These are phyloP conservation scores for Chymomyza caudatula DNA, from an alignment of 2,888 invertebrate species.

Conservation along the genomic window DNA sequence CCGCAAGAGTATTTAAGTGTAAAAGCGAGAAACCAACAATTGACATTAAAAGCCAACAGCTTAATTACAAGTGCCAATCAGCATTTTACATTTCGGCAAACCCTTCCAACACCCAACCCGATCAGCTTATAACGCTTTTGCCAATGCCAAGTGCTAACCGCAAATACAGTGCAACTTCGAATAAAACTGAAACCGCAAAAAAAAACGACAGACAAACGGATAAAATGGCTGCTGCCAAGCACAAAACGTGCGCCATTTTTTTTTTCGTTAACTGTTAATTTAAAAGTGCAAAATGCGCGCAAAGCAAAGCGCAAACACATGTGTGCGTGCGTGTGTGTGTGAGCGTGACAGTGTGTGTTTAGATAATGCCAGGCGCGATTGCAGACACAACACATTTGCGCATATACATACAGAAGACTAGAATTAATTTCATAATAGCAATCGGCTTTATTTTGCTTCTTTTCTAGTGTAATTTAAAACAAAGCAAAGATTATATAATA, in stretches of 20 bases:
- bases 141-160: constrained; percentile 18
- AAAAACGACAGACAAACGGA: not conserved
- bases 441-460: constrained; percentile 6
- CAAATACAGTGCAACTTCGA: constrained; percentile 26
- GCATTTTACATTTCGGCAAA: constrained; percentile 17
- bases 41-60: constrained; percentile 44
- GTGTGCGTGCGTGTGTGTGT: constrained; percentile 1
- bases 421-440: constrained; percentile 54
- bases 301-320: not conserved
- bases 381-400: constrained; percentile 31
- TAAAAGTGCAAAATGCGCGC: not conserved
- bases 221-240: not conserved
- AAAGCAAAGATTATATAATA: constrained; percentile 2
- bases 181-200: constrained; percentile 33
- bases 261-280: constrained; percentile 11
- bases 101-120: not conserved
- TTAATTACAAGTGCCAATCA: constrained; percentile 67
- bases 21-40: constrained; percentile 11
- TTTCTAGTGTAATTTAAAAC: not conserved
- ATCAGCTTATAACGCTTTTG: constrained; percentile 36
- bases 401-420: constrained; percentile 57
- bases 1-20: not conserved
- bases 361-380: constrained; percentile 6
- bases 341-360: not conserved
- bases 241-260: constrained; percentile 20